Conservation (phyloP, 2,797 vertebrate genomes). For the Phylloscopus collybita region DNA sequence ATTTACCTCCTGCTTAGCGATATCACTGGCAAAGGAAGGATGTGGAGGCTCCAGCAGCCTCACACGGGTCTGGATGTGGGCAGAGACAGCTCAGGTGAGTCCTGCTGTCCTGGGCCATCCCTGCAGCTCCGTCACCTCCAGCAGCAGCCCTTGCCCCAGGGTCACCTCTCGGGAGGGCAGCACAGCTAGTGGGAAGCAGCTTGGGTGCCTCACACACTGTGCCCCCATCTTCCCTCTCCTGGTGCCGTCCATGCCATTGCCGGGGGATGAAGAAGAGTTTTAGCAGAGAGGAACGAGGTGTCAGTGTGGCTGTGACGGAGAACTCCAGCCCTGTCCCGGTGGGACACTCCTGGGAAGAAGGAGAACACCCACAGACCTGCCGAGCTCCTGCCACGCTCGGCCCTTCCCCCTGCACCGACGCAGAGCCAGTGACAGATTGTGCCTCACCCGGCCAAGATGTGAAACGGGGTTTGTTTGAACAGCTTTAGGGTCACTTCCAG, state of each 20-base stretch:
- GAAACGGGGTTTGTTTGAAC: conserved; percentile 3
- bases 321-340: not conserved
- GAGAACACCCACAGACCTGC: not conserved
- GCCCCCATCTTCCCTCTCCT: not conserved
- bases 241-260: not conserved
- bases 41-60: not conserved
- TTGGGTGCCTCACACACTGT: no score
- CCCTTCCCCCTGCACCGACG: not conserved
- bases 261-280: not conserved
- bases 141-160: not conserved
- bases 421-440: not conserved
- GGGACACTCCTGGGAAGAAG: not conserved
- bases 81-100: not conserved
- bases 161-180: not conserved
- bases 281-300: not conserved
- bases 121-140: not conserved
- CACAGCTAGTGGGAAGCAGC: not conserved
- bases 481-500: not conserved
- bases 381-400: not conserved
- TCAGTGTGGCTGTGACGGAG: not conserved
- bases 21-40: not conserved
- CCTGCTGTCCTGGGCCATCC: not conserved
- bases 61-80: not conserved
- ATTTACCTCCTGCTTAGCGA: not conserved
- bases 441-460: not conserved